Conservation (phyloP, 1,140 invertebrate genomes). For the Dufourea novaeangliae region DNA sequence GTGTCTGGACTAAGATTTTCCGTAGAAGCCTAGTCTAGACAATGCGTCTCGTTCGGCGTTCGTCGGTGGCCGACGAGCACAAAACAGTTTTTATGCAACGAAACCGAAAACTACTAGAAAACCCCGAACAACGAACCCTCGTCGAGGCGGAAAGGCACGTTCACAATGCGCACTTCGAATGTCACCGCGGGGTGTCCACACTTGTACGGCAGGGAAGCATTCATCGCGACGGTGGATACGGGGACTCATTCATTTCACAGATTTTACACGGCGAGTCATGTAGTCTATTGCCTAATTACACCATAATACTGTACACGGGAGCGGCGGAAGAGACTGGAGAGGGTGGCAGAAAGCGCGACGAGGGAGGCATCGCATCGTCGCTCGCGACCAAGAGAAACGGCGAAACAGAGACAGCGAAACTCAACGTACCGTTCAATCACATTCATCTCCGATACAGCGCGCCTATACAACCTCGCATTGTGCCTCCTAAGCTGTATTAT, state of each 20-base stretch:
- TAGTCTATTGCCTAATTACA: conserved; percentile 73
- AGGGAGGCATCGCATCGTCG: background rate
- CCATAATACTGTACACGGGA: conserved; percentile 62
- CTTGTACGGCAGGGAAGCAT: conserved; percentile 58
- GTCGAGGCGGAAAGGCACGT: conserved; percentile 53
- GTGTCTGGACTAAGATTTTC: background rate
- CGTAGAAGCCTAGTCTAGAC: background rate
- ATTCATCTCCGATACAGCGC: conserved; percentile 53
- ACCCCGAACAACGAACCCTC: conserved; percentile 51
- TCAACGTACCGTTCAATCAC: conserved; percentile 58
- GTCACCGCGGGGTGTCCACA: conserved; percentile 74
- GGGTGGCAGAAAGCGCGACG: conserved; percentile 35
- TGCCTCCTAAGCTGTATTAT: conserved; percentile 63
- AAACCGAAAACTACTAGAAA: conserved; percentile 34
- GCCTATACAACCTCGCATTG: conserved; percentile 33
- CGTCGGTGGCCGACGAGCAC: background rate
- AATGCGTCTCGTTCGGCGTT: background rate
- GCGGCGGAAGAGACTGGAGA: conserved; percentile 15
- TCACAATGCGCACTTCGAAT: conserved; percentile 66
- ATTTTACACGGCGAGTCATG: conserved; percentile 68
- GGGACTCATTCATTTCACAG: conserved; percentile 63
- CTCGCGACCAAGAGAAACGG: conserved; percentile 8
- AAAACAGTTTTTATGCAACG: conserved; percentile 40
- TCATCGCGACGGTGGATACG: conserved; percentile 38
- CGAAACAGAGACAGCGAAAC: conserved; percentile 51